phyloP scores from a whole-genome alignment of 2,113 vertebrate genomes.

The Oncorhynchus masou region DNA sequence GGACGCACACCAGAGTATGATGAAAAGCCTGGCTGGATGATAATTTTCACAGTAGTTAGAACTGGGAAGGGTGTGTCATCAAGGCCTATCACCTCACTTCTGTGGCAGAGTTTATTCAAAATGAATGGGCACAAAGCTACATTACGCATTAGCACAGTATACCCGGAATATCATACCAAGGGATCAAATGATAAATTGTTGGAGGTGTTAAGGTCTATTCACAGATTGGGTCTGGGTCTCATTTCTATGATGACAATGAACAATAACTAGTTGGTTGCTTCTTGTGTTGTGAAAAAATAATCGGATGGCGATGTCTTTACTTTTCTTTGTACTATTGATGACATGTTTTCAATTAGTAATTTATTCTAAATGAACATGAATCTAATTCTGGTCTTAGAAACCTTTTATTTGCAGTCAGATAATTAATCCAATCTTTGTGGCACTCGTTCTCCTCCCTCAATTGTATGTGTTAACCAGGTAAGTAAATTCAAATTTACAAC shows the following conservation, averaged over 20 bases:
- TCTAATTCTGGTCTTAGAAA: slow-evolving; percentile 3
- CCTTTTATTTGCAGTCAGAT: slow-evolving; percentile 63
- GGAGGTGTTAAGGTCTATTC: background rate
- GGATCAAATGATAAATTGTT: slow-evolving; percentile 64
- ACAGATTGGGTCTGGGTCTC: no score
- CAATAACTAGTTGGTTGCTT: no score
- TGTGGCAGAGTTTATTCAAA: background rate
- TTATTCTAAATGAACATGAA: background rate
- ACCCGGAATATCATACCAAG: slow-evolving; percentile 62
- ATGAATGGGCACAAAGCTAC: slow-evolving; percentile 56
- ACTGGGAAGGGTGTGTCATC: no score
- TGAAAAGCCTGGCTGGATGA: no score
- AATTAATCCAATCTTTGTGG: slow-evolving; percentile 64
- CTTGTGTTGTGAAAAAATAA: background rate
- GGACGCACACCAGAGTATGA: no score
- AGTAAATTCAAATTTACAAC: slow-evolving; percentile 21
- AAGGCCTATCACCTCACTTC: no score
- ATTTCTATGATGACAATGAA: no score
- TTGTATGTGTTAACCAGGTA: slow-evolving; percentile 72
- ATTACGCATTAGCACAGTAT: slow-evolving; percentile 62
- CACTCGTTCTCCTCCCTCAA: slow-evolving; percentile 67
- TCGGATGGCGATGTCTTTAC: background rate
- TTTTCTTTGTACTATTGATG: background rate
- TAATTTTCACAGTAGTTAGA: no score
- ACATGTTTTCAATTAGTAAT: no score